Evolutionary conservation across 1,140 invertebrate species (phyloP), one percentile per base, ranked within the genome.

Genomic region (Parapsyche elsis): DNA sequence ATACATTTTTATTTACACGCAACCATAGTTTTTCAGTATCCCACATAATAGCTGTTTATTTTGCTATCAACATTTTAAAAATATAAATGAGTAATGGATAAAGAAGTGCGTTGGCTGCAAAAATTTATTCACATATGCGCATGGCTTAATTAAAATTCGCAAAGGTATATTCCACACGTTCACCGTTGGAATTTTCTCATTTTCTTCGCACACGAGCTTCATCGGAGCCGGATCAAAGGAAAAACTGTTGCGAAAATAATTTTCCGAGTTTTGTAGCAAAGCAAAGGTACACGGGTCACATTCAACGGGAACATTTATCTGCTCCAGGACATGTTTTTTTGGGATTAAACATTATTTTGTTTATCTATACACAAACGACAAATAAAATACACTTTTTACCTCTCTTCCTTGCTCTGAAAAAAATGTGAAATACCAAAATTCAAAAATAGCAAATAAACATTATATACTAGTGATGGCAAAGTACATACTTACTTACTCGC

Each of bases 281-380:
- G 16, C 49, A 53, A 53, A 53, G 1, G 12, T 14, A 53, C 12
- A 53, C 2, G 49, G 49, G 12, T 53, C 49, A 10, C 49, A 1
- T n/a, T 5, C 24, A 16, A 23, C 67, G 14, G 71, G 45, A n/a
- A 21, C 67, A 10, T 71, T 24, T 71, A 9, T 45, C 21, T 19
- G 24, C 67, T 46, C 71, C 30, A 73, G 38, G 38, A 73, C 38
- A 73, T 46, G 71, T 73, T 73, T n/a, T 73, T 73, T 46, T 19
- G 45, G 16, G 12, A 14, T 46, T 49, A 49, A 73, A 46, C 16
- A 38, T 73, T 73, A 49, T 38, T 67, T 67, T 67, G 64, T 67
- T 67, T 67, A 24, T 30, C 5, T n/a, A 23, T 10, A 23, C 64
- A 24, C 57, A 61, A 19, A 19, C 57, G 71, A 1, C 16, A 5